phyloP scores from a whole-genome alignment of 2,113 vertebrate species.

The Ammodytes marinus region DNA sequence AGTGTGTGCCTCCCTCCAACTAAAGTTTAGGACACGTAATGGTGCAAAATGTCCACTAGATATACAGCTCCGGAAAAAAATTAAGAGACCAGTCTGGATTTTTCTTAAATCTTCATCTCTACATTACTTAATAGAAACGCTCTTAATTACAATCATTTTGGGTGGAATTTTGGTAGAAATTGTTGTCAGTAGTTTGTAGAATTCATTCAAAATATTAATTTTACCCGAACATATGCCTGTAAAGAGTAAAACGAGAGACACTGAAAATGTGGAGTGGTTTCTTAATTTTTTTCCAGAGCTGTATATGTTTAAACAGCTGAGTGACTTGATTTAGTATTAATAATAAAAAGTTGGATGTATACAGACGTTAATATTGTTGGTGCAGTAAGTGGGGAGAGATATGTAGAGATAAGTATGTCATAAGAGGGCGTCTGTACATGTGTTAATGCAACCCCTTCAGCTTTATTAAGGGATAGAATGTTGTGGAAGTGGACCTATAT shows the following conservation, averaged over 20 bases:
- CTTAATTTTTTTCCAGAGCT: no score
- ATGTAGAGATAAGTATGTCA: slow-evolving; percentile 1
- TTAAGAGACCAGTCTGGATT: slow-evolving; percentile 5
- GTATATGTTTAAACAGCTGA: slow-evolving; percentile 17
- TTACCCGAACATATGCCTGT: no score
- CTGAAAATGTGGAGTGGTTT: no score
- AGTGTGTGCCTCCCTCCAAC: slow-evolving; percentile 61
- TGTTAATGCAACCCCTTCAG: slow-evolving; percentile 40
- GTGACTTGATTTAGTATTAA: slow-evolving; percentile 20
- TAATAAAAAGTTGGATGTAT: slow-evolving; percentile 22
- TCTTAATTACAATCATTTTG: no score
- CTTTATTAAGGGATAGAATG: slow-evolving; percentile 59
- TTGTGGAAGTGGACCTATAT: slow-evolving; percentile 72
- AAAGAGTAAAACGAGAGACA: no score
- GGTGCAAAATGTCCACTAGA: slow-evolving; percentile 66
- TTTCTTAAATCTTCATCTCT: no score
- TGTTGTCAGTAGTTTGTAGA: no score
- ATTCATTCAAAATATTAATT: no score
- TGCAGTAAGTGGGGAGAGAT: slow-evolving; percentile 39
- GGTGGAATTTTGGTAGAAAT: no score
- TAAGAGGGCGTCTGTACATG: slow-evolving; percentile 25
- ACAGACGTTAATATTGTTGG: slow-evolving; percentile 27
- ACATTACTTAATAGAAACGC: no score
- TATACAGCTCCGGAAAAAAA: no score
- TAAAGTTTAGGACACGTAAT: slow-evolving; percentile 56